Evolutionary conservation across 1,140 invertebrate genomes (phyloP), one percentile per base, ranked within the genome.

Genomic region (Leptinotarsa texana): DNA sequence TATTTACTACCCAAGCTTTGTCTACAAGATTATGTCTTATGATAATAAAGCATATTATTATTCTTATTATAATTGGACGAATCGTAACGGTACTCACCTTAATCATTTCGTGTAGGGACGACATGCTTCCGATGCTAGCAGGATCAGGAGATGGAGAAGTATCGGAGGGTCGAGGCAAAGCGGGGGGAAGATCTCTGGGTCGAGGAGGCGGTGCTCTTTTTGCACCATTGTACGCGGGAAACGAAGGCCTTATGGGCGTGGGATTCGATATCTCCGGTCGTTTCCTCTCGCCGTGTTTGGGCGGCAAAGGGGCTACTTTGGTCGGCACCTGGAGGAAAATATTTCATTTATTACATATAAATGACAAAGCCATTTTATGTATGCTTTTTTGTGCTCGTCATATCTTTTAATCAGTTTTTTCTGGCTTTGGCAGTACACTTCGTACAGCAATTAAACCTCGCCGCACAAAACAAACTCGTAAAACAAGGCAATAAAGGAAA

Each of bases 21-120:
- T 24, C 24, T 24, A 24, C 24, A 24, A 24, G 3, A 24, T 24
- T 24, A 24, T 24, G 24, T 21, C 21, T 21, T 21, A 21, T 21
- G 21, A 24, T 4, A 24, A 24, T 27, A 27, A 27, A 27, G 27
- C 5, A 5, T 27, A 27, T 27, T 5, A 27, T 5, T 27, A 27
- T 27, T 27, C 6, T 27, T 27, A 27, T 6, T 27, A 27, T 33
- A 33, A 33, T 4, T 6, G 8, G 6, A 0, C 27, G 5, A 33
- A 33, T 33, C 5, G 5, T 57, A n/a, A 57, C 18, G 42, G 65
- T 63, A 66, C 62, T 78, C 79, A 85, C 85, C 83, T 89, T 90
- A 51, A 91, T 89, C 82, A 92, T 91, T 78, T 93, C 92, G 81
- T 93, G 92, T 75, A 93, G 85, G 11, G 91, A 93, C 81, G 91